These are phyloP conservation scores for Tetranychus piercei DNA, from an alignment of 2,888 invertebrate species.

Conservation along the genomic window DNA sequence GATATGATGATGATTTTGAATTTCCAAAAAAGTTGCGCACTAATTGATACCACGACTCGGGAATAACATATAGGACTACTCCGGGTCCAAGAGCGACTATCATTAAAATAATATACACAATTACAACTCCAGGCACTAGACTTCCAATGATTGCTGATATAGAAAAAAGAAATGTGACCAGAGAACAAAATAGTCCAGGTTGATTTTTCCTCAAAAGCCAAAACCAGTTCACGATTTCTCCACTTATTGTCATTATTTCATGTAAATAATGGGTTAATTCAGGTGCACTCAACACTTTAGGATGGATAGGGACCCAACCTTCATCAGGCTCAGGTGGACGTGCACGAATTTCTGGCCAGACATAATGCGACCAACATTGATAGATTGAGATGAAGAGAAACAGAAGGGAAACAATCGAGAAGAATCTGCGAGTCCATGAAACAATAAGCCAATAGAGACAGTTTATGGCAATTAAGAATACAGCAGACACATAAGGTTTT, in stretches of 20 bases:
- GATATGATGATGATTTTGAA: not conserved
- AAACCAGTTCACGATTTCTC: conserved; percentile 27
- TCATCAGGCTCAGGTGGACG: conserved; percentile 13
- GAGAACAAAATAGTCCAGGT: conserved; percentile 30
- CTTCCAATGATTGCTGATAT: conserved; percentile 30
- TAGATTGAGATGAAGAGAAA: conserved; percentile 30
- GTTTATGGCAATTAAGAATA: conserved; percentile 31
- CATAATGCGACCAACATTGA: conserved; percentile 32
- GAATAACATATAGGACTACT: conserved; percentile 29
- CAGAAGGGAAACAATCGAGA: conserved; percentile 24
- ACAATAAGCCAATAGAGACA: conserved; percentile 31
- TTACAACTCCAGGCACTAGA: conserved; percentile 31
- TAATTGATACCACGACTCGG: conserved; percentile 17
- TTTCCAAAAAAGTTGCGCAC: conserved; percentile 8
- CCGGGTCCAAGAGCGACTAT: conserved; percentile 32
- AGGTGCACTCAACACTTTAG: conserved; percentile 32
- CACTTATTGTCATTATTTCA: conserved; percentile 27
- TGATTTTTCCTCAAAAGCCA: conserved; percentile 26
- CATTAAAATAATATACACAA: conserved; percentile 31
- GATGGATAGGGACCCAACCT: conserved; percentile 34
- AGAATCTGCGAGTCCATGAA: conserved; percentile 24
- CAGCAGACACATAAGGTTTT: conserved; percentile 31
- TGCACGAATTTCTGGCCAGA: conserved; percentile 33
- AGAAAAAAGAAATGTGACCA: conserved; percentile 29
- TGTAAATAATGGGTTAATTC: conserved; percentile 31